Conservation (phyloP, 2,113 vertebrate genomes). For the Hippopotamus amphibius region DNA sequence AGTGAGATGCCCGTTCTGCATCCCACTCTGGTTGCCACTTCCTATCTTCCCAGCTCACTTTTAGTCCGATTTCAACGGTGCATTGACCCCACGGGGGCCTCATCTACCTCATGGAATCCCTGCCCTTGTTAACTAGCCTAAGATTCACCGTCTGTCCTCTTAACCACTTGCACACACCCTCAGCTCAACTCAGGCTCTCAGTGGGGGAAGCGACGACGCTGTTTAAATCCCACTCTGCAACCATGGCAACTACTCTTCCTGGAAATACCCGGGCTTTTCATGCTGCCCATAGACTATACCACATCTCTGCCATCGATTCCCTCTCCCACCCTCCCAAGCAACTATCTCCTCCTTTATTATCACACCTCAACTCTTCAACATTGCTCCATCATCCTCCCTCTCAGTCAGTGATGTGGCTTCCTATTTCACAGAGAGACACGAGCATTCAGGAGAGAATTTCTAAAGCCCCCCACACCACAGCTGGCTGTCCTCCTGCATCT, state of each 20-base stretch:
- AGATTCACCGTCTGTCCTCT: not conserved
- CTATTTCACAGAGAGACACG: not conserved
- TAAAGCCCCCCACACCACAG: not conserved
- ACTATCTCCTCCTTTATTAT: not conserved
- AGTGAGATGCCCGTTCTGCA: not conserved
- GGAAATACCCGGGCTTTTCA: not conserved
- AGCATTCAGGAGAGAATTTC: not conserved
- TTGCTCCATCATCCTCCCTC: not conserved
- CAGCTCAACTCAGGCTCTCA: not conserved
- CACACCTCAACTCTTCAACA: not conserved
- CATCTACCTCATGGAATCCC: not conserved
- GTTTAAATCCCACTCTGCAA: not conserved
- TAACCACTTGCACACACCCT: not conserved
- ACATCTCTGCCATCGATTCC: not conserved
- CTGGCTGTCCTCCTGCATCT: not conserved
- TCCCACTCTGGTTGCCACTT: not conserved
- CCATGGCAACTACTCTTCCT: not conserved
- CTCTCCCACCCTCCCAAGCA: not conserved
- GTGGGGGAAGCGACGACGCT: not conserved
- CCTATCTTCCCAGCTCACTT: not conserved
- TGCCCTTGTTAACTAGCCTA: not conserved
- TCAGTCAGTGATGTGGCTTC: not conserved
- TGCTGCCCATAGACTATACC: not conserved
- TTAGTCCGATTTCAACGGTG: not conserved
- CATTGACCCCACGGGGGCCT: not conserved